Evolutionary conservation across 2,888 invertebrate species (phyloP), one percentile per base, ranked within the genome.

Genomic region (Agapostemon virescens): DNA sequence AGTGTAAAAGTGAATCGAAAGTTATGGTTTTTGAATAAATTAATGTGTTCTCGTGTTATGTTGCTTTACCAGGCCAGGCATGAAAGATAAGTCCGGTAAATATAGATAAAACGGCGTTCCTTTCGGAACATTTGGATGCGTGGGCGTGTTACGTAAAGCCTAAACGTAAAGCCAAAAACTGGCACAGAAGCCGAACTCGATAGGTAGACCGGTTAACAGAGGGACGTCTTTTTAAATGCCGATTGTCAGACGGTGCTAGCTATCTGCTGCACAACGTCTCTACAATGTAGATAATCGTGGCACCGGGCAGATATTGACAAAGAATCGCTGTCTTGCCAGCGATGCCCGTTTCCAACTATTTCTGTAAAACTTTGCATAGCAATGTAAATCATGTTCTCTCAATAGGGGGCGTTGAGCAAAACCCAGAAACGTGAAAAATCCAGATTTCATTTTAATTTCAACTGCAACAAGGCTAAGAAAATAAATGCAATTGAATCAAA

Each of bases 51-150:
- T 49, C n/a, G 0, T 4, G 11, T 49, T n/a, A 11, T n/a, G n/a
- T n/a, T 49, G 9, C 11, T 49, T n/a, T 11, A n/a, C 49, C 4
- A 67, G 67, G 68, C 66, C 58, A 52, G 52, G 61, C 66, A 61
- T 20, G 38, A 55, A 58, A 58, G 82, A 82, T 82, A 82, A 82
- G 72, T 64, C 30, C 7, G 69, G 49, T 77, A 82, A 82, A 82
- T 82, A 82, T 76, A 82, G 82, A 82, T 82, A 82, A 82, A 76
- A 77, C 69, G n/a, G 33, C 71, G 82, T 67, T 77, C 72, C 82
- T 73, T 77, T 55, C 67, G 66, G 82, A 61, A 67, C 69, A 72
- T 72, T 81, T 64, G 40, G 70, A 66, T 82, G 77, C 82, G 82
- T 82, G 69, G 82, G 82, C 42, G 58, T 6, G 72, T 82, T 82